Evolutionary conservation across 2,888 invertebrate genomes (phyloP).

Genomic region (Sinhomidia bicolor): DNA sequence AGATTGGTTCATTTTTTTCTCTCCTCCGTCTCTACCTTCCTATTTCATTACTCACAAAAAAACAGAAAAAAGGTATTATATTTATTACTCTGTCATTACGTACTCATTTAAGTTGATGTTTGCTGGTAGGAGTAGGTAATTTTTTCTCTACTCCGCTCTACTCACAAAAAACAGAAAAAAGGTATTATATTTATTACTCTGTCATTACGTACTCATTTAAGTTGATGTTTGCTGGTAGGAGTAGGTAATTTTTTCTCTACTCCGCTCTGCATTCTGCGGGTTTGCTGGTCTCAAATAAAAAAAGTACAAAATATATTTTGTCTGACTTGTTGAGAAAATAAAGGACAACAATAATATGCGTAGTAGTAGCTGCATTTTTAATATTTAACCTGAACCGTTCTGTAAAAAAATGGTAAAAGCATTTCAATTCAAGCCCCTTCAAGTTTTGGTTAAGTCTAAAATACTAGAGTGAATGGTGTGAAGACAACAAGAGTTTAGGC

Average conservation of each 20-base stretch:
- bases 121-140: not conserved
- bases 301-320: not conserved
- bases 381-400: not conserved
- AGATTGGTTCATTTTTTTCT: not conserved
- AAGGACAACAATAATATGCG: not conserved
- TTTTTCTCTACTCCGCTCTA: not conserved
- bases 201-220: constrained; percentile 20
- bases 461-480: not conserved
- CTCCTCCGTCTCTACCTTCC: constrained; percentile 1
- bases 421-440: not conserved
- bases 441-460: constrained; percentile 51
- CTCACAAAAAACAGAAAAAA: too few relatives aligned
- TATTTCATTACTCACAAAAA: constrained; percentile 28
- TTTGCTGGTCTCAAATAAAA: not conserved
- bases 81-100: constrained; percentile 59
- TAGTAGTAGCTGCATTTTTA: not conserved
- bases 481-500: not conserved
- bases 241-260: not conserved
- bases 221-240: too few relatives aligned
- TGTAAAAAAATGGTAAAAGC: not conserved
- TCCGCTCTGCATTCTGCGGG: not conserved
- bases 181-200: too few relatives aligned
- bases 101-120: not conserved
- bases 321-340: not conserved
- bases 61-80: constrained; percentile 29